Conservation (phyloP, 92 coral and sea anemone species). For the Phenganax marumi region DNA sequence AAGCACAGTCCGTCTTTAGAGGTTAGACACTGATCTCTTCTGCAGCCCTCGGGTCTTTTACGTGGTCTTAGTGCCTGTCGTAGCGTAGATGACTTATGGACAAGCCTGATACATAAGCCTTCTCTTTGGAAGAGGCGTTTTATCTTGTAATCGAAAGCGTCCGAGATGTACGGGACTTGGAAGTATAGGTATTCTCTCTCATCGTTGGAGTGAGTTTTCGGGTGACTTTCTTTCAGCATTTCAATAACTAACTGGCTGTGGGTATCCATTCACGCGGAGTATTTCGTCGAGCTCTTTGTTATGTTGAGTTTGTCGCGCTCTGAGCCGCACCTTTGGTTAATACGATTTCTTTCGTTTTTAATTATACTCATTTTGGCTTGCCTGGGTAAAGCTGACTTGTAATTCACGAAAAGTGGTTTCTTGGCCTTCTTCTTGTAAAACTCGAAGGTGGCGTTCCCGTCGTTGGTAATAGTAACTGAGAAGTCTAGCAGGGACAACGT, state of each 20-base stretch:
- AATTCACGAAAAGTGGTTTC: constrained; percentile 26
- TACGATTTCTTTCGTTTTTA: constrained; percentile 46
- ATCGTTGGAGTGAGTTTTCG: constrained; percentile 7
- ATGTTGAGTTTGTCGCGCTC: not conserved
- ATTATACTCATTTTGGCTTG: constrained; percentile 34
- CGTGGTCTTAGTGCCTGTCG: constrained; percentile 20
- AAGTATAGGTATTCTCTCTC: constrained; percentile 27
- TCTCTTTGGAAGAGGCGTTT: constrained; percentile 11
- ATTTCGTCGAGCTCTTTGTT: not conserved
- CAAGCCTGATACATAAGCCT: not conserved
- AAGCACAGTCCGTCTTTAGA: not conserved
- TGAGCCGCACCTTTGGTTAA: constrained; percentile 30
- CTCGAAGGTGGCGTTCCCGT: constrained; percentile 24
- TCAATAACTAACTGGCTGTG: not conserved
- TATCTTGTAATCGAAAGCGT: constrained; percentile 1
- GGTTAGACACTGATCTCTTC: not conserved
- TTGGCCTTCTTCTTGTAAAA: constrained; percentile 43
- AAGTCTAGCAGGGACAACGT: constrained; percentile 39
- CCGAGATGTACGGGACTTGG: constrained; percentile 16
- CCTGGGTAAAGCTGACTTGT: constrained; percentile 39
- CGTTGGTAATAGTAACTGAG: not conserved
- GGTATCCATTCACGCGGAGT: not conserved
- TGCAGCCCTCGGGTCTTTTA: not conserved
- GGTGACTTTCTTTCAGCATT: constrained; percentile 4
- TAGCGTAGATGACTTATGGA: constrained; percentile 19